Evolutionary conservation across 2,888 invertebrate genomes (phyloP).

Genomic region (Tholera decimalis): DNA sequence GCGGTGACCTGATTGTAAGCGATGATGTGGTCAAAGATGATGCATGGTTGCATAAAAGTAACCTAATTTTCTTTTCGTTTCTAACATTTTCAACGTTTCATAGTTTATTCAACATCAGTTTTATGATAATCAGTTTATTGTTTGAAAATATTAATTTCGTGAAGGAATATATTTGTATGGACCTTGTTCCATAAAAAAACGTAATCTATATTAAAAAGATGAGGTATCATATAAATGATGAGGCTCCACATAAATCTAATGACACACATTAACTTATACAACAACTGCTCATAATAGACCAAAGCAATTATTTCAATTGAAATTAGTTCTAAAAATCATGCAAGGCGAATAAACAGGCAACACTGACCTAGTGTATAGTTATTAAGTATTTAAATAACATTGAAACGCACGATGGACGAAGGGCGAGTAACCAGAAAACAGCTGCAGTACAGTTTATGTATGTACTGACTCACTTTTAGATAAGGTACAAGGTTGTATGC

Average conservation of each 20-base stretch:
- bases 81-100: too few relatives aligned
- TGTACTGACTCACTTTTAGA: conserved; percentile 82
- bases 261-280: conserved; percentile 26
- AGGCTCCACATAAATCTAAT: conserved; percentile 23
- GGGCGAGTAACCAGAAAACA: conserved; percentile 78
- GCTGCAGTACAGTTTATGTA: conserved; percentile 60
- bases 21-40: too few relatives aligned
- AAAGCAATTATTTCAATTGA: conserved; percentile 51
- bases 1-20: too few relatives aligned
- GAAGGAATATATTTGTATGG: not conserved
- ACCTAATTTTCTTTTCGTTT: too few relatives aligned
- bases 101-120: too few relatives aligned
- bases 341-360: conserved; percentile 50
- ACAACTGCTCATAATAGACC: conserved; percentile 25
- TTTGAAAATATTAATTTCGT: not conserved
- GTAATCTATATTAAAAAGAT: conserved; percentile 4
- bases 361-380: conserved; percentile 70
- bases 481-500: conserved; percentile 80
- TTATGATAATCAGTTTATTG: too few relatives aligned
- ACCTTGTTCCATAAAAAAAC: not conserved
- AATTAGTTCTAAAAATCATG: conserved; percentile 58
- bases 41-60: too few relatives aligned
- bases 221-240: conserved; percentile 9
- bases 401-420: conserved; percentile 79
- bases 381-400: conserved; percentile 76